Evolutionary conservation across 2,888 invertebrate genomes (phyloP).

Genomic region (Xanthorhoe designata): DNA sequence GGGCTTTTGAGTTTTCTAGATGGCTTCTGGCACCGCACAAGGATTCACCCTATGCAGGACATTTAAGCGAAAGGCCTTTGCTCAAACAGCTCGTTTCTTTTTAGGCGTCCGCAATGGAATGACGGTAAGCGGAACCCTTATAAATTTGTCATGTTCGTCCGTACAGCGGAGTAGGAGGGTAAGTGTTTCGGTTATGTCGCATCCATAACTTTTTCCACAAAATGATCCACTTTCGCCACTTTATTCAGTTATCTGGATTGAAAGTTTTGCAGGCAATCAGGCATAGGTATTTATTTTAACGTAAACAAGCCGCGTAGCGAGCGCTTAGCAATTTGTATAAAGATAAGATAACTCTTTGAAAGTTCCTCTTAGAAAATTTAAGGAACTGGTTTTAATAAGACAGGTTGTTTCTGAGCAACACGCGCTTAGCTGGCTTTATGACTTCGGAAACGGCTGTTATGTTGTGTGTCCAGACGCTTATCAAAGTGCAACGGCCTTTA

Average conservation of each 20-base stretch:
- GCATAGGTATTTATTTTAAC: neutral
- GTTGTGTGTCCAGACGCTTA: conserved; percentile 1
- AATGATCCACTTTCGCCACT: neutral
- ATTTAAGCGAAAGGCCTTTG: conserved; percentile 46
- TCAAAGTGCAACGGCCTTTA: conserved; percentile 9
- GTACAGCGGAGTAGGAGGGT: conserved; percentile 16
- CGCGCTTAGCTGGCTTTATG: neutral
- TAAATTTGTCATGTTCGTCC: conserved; percentile 35
- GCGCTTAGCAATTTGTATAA: neutral
- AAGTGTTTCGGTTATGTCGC: conserved; percentile 11
- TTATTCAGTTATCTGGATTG: conserved; percentile 3
- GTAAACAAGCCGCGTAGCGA: neutral
- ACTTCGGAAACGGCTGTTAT: neutral
- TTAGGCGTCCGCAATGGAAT: conserved; percentile 33
- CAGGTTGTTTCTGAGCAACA: neutral
- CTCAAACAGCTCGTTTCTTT: conserved; percentile 48
- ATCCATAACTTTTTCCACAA: neutral
- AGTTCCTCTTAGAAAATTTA: neutral
- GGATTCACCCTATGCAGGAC: conserved; percentile 50
- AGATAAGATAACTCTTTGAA: conserved; percentile 2
- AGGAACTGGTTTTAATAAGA: neutral
- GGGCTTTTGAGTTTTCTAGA: conserved; percentile 60
- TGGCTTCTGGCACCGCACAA: conserved; percentile 58
- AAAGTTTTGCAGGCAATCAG: neutral
- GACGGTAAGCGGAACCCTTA: conserved; percentile 26